Conservation (phyloP, 2,113 vertebrate genomes). For the Limnothrissa miodon region DNA sequence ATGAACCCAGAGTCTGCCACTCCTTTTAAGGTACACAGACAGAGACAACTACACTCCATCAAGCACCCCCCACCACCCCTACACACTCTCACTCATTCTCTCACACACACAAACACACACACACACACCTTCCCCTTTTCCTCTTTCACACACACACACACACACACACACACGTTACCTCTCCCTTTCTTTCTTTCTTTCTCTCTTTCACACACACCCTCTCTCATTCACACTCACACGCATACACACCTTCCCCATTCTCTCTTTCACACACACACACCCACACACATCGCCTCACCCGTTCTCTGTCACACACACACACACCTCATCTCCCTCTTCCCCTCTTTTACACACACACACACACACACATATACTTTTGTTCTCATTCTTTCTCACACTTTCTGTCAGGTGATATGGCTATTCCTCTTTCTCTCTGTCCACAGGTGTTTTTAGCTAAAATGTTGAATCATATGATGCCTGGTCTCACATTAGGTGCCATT, state of each 20-base stretch:
- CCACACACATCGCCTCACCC: no score
- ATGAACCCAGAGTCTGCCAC: conserved; percentile 90
- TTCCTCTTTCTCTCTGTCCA: conserved; percentile 36
- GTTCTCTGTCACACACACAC: conserved; percentile 8
- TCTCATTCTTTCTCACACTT: not conserved
- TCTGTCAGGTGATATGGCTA: not conserved
- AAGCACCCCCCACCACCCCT: no score
- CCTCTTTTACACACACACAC: not conserved
- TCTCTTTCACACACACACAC: not conserved
- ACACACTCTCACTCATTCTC: not conserved
- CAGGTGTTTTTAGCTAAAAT: conserved; percentile 89
- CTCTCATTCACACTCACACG: not conserved
- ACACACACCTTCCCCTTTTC: not conserved
- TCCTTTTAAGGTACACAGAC: conserved; percentile 82
- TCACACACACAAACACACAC: not conserved
- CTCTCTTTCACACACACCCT: not conserved
- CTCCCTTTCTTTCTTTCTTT: no score
- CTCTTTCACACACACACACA: not conserved
- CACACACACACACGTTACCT: no score
- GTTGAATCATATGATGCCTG: conserved; percentile 85
- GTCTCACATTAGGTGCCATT: conserved; percentile 80
- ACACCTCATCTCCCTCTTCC: not conserved
- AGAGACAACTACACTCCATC: not conserved
- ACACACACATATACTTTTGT: not conserved
- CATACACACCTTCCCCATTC: not conserved